Base-by-base conservation (phyloP, 2,888 invertebrate genomes). In the Theretra japonica region DNA sequence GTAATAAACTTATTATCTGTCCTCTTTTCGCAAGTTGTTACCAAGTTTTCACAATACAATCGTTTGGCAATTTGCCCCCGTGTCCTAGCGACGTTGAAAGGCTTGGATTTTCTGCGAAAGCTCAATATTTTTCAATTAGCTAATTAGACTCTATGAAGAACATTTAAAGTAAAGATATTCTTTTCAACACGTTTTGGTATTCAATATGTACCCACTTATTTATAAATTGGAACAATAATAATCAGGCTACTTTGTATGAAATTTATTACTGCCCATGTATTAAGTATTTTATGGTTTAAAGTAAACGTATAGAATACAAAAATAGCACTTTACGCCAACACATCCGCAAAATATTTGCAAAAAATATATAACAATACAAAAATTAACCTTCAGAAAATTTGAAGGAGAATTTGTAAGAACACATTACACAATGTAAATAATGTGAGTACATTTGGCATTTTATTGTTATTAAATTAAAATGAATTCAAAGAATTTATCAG, bases 11-110 rank as follows among this genome's bases (percentile, higher is more conserved):
- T 30, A 62, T 69, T 56, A 69, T 48, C 65, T 65, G 65, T 65
- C 65, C 48, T 23, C 48, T 65, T 65, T 65, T 65, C 65, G 41
- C 65, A 48, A 65, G 65, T 65, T 65, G 48, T 80, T 85, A 83
- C 79, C 74, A 83, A 84, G 82, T 86, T 85, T 83, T 79, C 82
- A 81, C 79, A 81, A 81, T 81, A 83, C 82, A 82, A 86, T 84
- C 77, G 83, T 80, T 82, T 87, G 87, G 87, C 86, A 87, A 81
- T 79, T 79, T 84, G 88, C 84, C 88, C 80, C 80, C 77, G 77
- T 80, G 82, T 48, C 23, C 41, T 11, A 5, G 23, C 65, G 65
- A 48, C 80, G 85, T 83, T 82, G 82, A 80, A 82, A 84, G 85
- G 83, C 83, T 81, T 80, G 82, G 83, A 86, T 88, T 86, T 85